A percentile compares a stretch with the other conserved stretches of the same genome.
These are phyloP conservation scores for Archaeoteleia sp. DNA, from an alignment of 2,888 invertebrate genomes.

Conservation along the genomic window DNA sequence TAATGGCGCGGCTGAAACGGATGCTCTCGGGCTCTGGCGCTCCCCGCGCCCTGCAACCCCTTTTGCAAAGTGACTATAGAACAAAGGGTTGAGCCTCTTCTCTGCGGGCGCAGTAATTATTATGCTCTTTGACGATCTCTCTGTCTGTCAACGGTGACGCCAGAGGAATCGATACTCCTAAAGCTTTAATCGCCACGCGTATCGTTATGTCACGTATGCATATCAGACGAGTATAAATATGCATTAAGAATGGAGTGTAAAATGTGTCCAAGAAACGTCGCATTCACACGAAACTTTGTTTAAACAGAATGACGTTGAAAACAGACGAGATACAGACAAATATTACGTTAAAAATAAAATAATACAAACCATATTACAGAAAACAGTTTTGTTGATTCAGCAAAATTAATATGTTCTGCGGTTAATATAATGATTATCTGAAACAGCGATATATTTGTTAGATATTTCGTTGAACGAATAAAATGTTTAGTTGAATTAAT, in stretches of 20 bases:
- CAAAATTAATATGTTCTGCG: too few species aligned
- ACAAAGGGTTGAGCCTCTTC: constrained; percentile 74
- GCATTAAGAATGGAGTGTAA: constrained; percentile 39
- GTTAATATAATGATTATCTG: too few species aligned
- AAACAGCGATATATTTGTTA: too few species aligned
- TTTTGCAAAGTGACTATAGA: constrained; percentile 73
- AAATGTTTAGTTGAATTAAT: too few species aligned
- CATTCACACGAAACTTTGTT: constrained; percentile 4
- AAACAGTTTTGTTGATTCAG: too few species aligned
- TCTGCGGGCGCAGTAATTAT: constrained; percentile 73
- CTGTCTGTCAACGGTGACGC: constrained; percentile 70
- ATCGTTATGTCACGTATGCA: constrained; percentile 53
- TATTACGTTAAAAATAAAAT: too few species aligned
- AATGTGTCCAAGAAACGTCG: neutral
- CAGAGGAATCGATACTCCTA: constrained; percentile 71
- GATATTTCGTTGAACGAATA: too few species aligned
- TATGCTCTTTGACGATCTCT: constrained; percentile 74
- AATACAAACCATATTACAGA: too few species aligned
- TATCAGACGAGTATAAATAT: constrained; percentile 44
- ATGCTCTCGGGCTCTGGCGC: constrained; percentile 59
- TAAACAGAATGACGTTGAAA: neutral
- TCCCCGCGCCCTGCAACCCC: constrained; percentile 57
- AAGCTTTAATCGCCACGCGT: constrained; percentile 68
- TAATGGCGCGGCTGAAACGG: constrained; percentile 69
- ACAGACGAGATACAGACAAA: too few species aligned